These are phyloP conservation scores for Drosophila mayaguana DNA, from an alignment of 2,888 invertebrate species.

Conservation along the genomic window DNA sequence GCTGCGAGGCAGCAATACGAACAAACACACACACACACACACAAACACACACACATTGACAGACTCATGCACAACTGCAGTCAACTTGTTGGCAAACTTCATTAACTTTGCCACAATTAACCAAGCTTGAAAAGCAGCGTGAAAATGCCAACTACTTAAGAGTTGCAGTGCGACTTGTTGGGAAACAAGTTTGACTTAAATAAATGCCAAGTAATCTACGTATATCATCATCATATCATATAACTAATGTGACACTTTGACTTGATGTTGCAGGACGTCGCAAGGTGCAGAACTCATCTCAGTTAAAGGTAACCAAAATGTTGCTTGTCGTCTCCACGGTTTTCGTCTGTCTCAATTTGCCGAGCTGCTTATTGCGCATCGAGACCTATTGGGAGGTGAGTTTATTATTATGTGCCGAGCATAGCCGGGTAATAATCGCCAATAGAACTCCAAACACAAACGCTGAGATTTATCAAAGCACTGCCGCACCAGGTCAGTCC, in stretches of 20 bases:
- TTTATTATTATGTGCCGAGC: slow-evolving; percentile 16
- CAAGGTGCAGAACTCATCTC: slow-evolving; percentile 86
- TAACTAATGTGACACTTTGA: background rate
- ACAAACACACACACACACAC: background rate
- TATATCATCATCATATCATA: background rate
- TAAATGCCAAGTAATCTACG: slow-evolving; percentile 6
- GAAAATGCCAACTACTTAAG: slow-evolving; percentile 50
- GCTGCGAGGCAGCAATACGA: background rate
- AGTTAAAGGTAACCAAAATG: slow-evolving; percentile 92
- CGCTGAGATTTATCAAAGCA: background rate
- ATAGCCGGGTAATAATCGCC: background rate
- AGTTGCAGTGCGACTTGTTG: slow-evolving; percentile 4
- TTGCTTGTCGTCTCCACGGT: slow-evolving; percentile 92
- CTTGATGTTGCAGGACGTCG: slow-evolving; percentile 75
- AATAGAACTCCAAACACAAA: background rate
- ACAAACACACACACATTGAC: background rate
- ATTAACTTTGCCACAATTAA: slow-evolving; percentile 48
- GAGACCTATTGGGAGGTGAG: slow-evolving; percentile 87
- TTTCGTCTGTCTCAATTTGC: slow-evolving; percentile 91
- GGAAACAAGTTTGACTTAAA: slow-evolving; percentile 15
- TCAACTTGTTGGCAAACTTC: slow-evolving; percentile 27
- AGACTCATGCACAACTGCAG: background rate
- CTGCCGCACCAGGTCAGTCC: background rate
- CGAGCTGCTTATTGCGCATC: slow-evolving; percentile 90
- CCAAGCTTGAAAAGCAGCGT: slow-evolving; percentile 34